Base-by-base conservation (phyloP, 2,113 vertebrate species). In the Peromyscus leucopus region DNA sequence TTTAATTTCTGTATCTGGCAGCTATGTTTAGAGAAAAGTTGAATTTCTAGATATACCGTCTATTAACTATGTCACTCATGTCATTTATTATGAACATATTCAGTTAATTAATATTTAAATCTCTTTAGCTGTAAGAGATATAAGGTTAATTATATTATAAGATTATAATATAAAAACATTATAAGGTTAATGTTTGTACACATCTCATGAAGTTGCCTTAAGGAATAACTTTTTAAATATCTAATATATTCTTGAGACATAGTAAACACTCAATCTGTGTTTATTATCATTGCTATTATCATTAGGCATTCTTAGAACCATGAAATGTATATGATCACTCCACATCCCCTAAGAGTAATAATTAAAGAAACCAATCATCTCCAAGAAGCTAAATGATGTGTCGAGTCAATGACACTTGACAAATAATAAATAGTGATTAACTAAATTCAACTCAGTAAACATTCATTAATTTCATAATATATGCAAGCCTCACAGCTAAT, bases 391-490 rank as follows among this genome's bases (percentile, higher is more conserved):
- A 93, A 94, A 65, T 75, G 48, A 93, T 82, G 17, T 78, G 67
- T 86, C 42, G 26, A 97, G 55, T 95, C 83, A 89, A 95, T 93
- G 96, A 86, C 67, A 93, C 86, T 91, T 90, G 48, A 85, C 94
- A 95, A 91, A 89, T 95, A 91, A 90, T 87, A 95, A 79, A 89
- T 87, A 94, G 67, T 88, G 89, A 94, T 97, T 87, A 96, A 83
- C 69, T 82, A 95, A 96, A 91, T 96, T 84, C 67, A 89, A 26
- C 31, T 95, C 79, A 71, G 82, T 87, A 96, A 95, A 96, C 51
- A 91, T 91, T 92, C 85, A 89, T 83, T 91, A 89, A 94, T 96
- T 94, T 48, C 51, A 51, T 89, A 89, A 96, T 69, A 91, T 71
- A 89, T 71, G 7, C 82, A 97, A 96, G 89, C 51, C 63, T 93